Percentiles rank a stretch among this genome's conserved stretches.
Conservation (phyloP, 1,140 invertebrate genomes). For the Drosophila obscura region DNA sequence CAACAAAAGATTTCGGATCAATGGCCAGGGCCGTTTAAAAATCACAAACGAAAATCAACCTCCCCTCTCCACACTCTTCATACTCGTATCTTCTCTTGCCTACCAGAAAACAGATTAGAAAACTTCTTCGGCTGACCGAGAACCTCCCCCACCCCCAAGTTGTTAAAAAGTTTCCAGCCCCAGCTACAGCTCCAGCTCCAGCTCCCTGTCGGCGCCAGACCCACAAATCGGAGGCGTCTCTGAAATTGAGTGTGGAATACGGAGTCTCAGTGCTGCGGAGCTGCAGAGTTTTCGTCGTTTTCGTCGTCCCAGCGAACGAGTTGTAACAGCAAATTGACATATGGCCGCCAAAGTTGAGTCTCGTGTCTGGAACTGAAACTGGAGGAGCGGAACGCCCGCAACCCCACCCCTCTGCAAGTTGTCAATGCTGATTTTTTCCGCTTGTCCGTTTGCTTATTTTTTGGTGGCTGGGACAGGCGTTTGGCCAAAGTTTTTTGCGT, state of each 20-base stretch:
- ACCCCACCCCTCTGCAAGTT: conserved; percentile 14
- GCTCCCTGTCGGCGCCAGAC: background rate
- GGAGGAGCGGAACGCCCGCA: background rate
- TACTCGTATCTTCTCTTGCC: conserved; percentile 1
- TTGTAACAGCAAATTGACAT: conserved; percentile 69
- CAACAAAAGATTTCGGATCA: conserved; percentile 33
- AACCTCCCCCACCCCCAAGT: conserved; percentile 20
- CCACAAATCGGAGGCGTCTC: conserved; percentile 34
- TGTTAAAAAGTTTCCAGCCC: conserved; percentile 42
- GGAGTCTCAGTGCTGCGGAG: conserved; percentile 3
- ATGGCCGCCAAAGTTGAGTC: conserved; percentile 57
- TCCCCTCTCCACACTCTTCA: background rate
- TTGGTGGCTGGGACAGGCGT: background rate
- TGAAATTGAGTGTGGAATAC: conserved; percentile 50
- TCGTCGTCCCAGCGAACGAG: conserved; percentile 50
- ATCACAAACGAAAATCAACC: conserved; percentile 41
- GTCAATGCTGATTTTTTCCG: conserved; percentile 63
- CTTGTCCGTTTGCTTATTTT: conserved; percentile 60
- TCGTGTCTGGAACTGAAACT: conserved; percentile 37
- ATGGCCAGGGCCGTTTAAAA: conserved; percentile 43
- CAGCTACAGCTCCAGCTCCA: background rate
- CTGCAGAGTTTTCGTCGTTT: background rate
- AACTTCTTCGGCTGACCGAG: conserved; percentile 54
- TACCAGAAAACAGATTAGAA: conserved; percentile 56
- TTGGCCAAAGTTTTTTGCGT: conserved; percentile 29